Percentiles rank a stretch among this genome's conserved stretches.
These are phyloP conservation scores for Oryzias melastigma DNA, from an alignment of 2,113 vertebrate genomes.

Conservation along the genomic window DNA sequence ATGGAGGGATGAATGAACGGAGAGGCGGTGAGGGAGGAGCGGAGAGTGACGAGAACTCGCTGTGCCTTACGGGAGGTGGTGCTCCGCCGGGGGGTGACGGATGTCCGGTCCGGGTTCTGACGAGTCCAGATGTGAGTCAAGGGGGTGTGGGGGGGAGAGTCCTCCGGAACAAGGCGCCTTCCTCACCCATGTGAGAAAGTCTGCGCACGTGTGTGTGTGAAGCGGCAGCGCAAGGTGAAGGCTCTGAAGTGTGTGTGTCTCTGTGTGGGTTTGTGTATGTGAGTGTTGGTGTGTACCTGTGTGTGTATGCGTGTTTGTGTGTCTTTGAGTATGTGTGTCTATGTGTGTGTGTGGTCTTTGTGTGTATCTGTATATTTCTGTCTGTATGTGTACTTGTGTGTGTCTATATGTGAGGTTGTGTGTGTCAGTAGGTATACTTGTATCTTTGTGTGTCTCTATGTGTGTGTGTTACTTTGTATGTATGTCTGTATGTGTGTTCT, in stretches of 20 bases:
- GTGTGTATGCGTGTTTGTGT: no score
- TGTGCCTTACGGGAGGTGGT: conserved; percentile 38
- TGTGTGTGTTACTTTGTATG: not conserved
- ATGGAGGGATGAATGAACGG: conserved; percentile 65
- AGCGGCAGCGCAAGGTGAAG: conserved; percentile 32
- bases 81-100: conserved; percentile 38
- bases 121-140: conserved; percentile 30
- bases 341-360: conserved; percentile 19
- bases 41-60: conserved; percentile 42
- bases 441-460: conserved; percentile 10
- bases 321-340: conserved; percentile 30
- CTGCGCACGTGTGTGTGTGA: conserved; percentile 26
- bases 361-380: conserved; percentile 17
- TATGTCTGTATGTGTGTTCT: no score
- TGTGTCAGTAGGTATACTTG: no score
- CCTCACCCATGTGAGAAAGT: conserved; percentile 34
- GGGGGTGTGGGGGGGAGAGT: conserved; percentile 2
- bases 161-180: conserved; percentile 27
- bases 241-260: conserved; percentile 33
- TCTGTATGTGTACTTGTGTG: not conserved
- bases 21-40: conserved; percentile 26
- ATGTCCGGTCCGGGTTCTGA: conserved; percentile 38
- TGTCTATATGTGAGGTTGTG: conserved; percentile 13
- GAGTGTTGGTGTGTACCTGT: not conserved
- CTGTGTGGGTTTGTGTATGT: conserved; percentile 40